These are phyloP conservation scores for Xiphophorus birchmanni DNA, from an alignment of 2,797 vertebrate species.

Conservation along the genomic window DNA sequence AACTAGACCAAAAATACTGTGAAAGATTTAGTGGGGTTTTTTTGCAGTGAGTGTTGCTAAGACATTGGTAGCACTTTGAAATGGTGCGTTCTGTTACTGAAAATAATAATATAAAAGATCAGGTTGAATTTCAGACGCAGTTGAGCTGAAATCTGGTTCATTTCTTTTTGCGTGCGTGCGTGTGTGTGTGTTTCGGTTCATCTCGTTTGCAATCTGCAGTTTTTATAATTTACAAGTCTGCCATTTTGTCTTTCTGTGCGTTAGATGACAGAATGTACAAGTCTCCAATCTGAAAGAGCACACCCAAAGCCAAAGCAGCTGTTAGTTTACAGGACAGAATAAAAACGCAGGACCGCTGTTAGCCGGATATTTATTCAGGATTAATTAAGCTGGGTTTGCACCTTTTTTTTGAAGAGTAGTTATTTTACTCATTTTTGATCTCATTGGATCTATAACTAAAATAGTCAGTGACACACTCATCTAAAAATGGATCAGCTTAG, in stretches of 20 bases:
- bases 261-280: background rate
- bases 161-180: background rate
- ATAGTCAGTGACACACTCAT: background rate
- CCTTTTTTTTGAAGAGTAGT: background rate
- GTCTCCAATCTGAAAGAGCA: background rate
- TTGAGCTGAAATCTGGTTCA: background rate
- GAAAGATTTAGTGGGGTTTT: no score
- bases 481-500: background rate
- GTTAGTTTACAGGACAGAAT: background rate
- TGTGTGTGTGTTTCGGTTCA: background rate
- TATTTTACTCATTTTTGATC: slow-evolving; percentile 5
- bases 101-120: background rate
- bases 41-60: background rate
- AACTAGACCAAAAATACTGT: no score
- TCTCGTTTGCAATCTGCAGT: slow-evolving; percentile 22
- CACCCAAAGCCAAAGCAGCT: slow-evolving; percentile 20
- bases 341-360: background rate
- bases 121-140: background rate
- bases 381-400: slow-evolving; percentile 10
- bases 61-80: background rate
- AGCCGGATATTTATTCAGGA: background rate
- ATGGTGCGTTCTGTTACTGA: background rate
- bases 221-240: slow-evolving; percentile 8
- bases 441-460: background rate
- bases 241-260: background rate